Percentiles rank a stretch among this genome's conserved stretches.
These are phyloP conservation scores for Elephas maximus DNA, from an alignment of 2,113 vertebrate genomes.

Conservation along the genomic window DNA sequence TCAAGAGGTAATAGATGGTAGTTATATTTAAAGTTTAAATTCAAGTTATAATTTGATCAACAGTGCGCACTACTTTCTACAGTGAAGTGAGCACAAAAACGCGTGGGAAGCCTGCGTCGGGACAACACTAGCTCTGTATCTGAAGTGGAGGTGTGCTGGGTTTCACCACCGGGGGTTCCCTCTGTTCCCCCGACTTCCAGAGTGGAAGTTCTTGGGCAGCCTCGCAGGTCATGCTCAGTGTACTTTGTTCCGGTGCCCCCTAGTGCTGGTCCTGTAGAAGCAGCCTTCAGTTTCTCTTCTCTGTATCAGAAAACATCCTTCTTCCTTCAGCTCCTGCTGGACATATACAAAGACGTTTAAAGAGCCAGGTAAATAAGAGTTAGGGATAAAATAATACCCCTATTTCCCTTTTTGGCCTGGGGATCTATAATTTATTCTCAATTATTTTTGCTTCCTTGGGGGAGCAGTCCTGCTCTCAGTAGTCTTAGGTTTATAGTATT, in stretches of 20 bases:
- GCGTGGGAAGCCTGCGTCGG: background rate
- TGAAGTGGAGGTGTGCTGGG: conserved; percentile 62
- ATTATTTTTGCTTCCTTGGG: background rate
- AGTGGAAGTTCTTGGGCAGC: conserved; percentile 68
- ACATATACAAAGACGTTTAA: conserved; percentile 71
- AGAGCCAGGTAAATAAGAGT: conserved; percentile 72
- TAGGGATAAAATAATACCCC: conserved; percentile 57
- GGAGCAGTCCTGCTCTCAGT: conserved; percentile 21
- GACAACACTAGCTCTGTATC: conserved; percentile 64
- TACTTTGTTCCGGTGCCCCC: conserved; percentile 80
- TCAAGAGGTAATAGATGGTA: conserved; percentile 54
- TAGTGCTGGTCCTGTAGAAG: conserved; percentile 78
- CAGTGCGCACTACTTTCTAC: conserved; percentile 52
- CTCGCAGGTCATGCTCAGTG: conserved; percentile 69
- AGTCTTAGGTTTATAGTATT: conserved; percentile 8
- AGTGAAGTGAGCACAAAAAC: background rate
- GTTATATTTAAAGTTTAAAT: conserved; percentile 70
- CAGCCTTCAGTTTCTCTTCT: conserved; percentile 71
- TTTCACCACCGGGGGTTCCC: conserved; percentile 67
- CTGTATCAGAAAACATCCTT: conserved; percentile 73
- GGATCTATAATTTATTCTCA: conserved; percentile 59
- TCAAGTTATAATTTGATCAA: conserved; percentile 54
- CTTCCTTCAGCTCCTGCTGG: conserved; percentile 69
- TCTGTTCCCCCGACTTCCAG: conserved; percentile 75
- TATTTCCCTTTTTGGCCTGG: conserved; percentile 33